Conservation (phyloP, 2,888 invertebrate genomes). For the Tetramorium bicarinatum region DNA sequence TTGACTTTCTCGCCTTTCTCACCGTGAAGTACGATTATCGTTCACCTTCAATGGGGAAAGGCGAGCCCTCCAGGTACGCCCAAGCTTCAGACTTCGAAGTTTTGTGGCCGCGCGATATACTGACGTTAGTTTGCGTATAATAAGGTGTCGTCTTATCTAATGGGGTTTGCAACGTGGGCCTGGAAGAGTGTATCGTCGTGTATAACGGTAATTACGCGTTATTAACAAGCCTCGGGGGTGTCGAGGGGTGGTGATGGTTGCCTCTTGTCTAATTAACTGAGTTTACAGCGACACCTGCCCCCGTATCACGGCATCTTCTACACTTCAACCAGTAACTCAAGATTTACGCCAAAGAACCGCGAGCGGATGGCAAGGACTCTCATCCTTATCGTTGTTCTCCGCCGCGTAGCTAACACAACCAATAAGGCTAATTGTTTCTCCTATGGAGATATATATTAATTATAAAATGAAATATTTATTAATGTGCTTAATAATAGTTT, state of each 20-base stretch:
- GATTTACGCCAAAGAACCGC: conserved; percentile 83
- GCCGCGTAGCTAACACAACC: background rate
- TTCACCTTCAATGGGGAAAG: conserved; percentile 47
- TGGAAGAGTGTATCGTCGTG: conserved; percentile 86
- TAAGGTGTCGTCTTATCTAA: conserved; percentile 87
- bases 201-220: conserved; percentile 87
- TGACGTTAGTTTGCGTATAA: conserved; percentile 81
- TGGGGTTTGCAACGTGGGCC: conserved; percentile 83
- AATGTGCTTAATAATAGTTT: background rate
- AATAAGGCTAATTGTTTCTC: conserved; percentile 10
- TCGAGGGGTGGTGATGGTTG: conserved; percentile 83
- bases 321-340: conserved; percentile 85
- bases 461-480: background rate
- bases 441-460: background rate
- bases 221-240: conserved; percentile 86
- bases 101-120: conserved; percentile 74
- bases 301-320: conserved; percentile 84
- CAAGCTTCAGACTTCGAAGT: conserved; percentile 68
- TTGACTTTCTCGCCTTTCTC: conserved; percentile 14
- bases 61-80: conserved; percentile 52
- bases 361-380: conserved; percentile 57
- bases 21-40: conserved; percentile 40
- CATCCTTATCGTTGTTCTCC: conserved; percentile 49
- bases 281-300: conserved; percentile 87
- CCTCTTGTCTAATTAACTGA: conserved; percentile 87